These are phyloP conservation scores for Adelosebastes latens DNA, from an alignment of 2,797 vertebrate genomes.

Conservation along the genomic window DNA sequence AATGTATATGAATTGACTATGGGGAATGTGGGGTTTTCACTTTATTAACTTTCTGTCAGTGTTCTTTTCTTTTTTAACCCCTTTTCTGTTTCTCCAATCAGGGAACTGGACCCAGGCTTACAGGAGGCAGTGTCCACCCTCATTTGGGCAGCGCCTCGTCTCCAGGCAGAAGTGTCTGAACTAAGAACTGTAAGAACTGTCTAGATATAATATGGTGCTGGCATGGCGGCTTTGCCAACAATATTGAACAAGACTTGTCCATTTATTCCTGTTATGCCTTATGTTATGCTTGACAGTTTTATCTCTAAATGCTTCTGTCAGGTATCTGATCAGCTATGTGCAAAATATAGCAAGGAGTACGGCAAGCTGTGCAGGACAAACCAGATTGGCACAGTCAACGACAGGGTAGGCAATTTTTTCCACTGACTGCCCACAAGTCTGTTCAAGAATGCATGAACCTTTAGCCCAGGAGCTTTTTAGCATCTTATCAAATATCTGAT, in stretches of 20 bases:
- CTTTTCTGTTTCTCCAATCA: conserved; percentile 54
- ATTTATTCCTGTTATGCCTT: not conserved
- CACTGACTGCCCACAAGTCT: not conserved
- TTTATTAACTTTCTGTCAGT: not conserved
- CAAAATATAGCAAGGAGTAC: conserved; percentile 99
- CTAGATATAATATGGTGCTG: not conserved
- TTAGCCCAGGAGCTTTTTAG: not conserved
- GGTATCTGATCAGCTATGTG: conserved; percentile 97
- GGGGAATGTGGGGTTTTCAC: not conserved
- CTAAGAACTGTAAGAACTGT: conserved; percentile 91
- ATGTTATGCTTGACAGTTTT: not conserved
- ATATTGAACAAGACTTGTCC: not conserved
- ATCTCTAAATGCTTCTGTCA: conserved; percentile 61
- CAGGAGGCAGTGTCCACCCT: conserved; percentile 96
- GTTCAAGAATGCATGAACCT: conserved; percentile 16
- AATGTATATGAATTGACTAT: not conserved
- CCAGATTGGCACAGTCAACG: conserved; percentile 98
- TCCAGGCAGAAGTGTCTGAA: conserved; percentile 93
- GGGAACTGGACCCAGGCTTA: conserved; percentile 94
- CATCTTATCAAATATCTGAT: conserved; percentile 16
- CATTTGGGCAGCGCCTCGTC: conserved; percentile 96
- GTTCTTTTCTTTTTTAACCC: not conserved
- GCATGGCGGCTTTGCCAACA: not conserved
- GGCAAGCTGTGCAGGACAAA: conserved; percentile 97
- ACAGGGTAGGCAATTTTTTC: conserved; percentile 84